A percentile compares a stretch with the other conserved stretches of the same genome.
Conservation (phyloP, 2,888 invertebrate species). For the Chironomus riparius region DNA sequence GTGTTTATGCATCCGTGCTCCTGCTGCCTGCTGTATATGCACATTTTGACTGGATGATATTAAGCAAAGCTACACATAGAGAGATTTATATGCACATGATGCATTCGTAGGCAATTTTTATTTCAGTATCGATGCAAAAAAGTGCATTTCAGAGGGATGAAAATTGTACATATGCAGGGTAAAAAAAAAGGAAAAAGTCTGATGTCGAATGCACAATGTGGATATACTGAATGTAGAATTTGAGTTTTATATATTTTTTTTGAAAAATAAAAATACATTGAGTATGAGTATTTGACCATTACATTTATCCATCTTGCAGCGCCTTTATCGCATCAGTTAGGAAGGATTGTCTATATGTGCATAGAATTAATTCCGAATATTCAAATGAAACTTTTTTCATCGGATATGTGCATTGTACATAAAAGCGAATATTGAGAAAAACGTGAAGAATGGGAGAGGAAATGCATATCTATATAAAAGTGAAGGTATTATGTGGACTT, state of each 20-base stretch:
- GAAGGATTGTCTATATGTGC: not conserved
- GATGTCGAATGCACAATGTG: not conserved
- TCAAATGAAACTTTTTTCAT: not conserved
- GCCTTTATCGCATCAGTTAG: not conserved
- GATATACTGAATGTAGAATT: not conserved
- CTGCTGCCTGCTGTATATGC: not conserved
- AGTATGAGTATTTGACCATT: not conserved
- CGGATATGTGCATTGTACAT: no score
- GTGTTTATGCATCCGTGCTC: not conserved
- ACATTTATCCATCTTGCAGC: not conserved
- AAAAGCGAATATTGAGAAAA: not conserved
- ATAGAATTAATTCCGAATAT: not conserved
- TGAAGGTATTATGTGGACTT: no score
- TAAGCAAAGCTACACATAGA: not conserved
- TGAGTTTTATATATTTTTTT: not conserved
- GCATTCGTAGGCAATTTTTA: not conserved
- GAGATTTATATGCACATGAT: not conserved
- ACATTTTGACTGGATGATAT: not conserved
- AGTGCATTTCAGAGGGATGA: not conserved
- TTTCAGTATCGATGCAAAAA: not conserved
- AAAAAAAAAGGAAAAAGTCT: not conserved
- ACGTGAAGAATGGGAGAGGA: no score
- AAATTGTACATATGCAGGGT: not conserved
- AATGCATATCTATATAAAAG: no score
- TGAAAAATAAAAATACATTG: not conserved